These are phyloP conservation scores for Parnassius glacialis DNA, from an alignment of 2,888 invertebrate species.

Conservation along the genomic window DNA sequence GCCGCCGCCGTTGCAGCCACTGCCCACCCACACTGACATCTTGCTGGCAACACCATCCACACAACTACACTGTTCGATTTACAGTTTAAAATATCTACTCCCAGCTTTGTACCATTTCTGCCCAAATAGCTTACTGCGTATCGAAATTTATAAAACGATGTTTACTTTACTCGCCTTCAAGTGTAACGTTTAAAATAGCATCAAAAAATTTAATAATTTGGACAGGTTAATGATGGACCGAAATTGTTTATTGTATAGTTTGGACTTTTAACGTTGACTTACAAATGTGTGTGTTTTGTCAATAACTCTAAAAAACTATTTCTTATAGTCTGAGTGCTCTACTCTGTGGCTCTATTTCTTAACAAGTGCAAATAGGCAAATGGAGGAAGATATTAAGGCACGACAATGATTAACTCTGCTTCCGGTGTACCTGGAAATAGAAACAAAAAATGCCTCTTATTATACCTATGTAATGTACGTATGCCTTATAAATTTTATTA, in stretches of 20 bases:
- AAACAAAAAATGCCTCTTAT: constrained; percentile 1
- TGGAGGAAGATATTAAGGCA: constrained; percentile 63
- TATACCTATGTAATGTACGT: too few relatives aligned
- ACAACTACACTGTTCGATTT: constrained; percentile 37
- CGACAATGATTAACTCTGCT: constrained; percentile 45
- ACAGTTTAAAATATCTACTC: constrained; percentile 19
- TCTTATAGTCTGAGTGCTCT: too few relatives aligned
- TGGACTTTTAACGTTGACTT: constrained; percentile 15
- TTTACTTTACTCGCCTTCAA: constrained; percentile 11
- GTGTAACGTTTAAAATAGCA: constrained; percentile 19
- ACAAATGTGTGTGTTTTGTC: constrained; percentile 11
- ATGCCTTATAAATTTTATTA: too few relatives aligned
- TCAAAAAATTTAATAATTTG: constrained; percentile 28
- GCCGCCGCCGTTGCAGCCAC: constrained; percentile 59
- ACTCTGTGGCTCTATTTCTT: not conserved
- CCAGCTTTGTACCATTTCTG: constrained; percentile 8
- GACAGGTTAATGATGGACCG: constrained; percentile 35
- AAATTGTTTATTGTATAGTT: constrained; percentile 20
- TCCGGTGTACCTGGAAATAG: constrained; percentile 58
- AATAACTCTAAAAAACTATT: not conserved
- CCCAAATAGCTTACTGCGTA: constrained; percentile 10
- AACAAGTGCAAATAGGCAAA: constrained; percentile 26
- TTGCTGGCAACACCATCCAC: constrained; percentile 70
- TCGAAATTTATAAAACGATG: constrained; percentile 2
- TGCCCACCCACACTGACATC: constrained; percentile 77